A percentile compares a stretch with the other conserved stretches of the same genome.
Conservation (phyloP, 2,888 invertebrate genomes). For the Drosophila neutralis region DNA sequence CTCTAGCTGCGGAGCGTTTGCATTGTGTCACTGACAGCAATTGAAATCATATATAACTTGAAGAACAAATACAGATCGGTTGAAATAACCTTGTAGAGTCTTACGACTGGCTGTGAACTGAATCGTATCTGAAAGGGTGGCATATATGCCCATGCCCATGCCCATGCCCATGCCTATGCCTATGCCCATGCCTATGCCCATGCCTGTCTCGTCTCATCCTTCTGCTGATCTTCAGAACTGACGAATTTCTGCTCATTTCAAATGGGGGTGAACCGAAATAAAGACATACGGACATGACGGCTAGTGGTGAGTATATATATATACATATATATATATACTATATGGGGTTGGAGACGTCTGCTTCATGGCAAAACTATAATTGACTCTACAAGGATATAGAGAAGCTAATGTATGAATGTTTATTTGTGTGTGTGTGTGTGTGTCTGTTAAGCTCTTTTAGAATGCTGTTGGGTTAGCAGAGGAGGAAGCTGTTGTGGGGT, state of each 20-base stretch:
- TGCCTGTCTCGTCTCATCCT: background rate
- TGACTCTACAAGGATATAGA: background rate
- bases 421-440: slow-evolving; percentile 19
- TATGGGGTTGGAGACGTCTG: background rate
- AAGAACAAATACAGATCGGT: slow-evolving; percentile 9
- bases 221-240: background rate
- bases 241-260: background rate
- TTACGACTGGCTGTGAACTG: background rate
- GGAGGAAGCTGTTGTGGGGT: background rate
- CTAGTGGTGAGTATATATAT: background rate
- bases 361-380: slow-evolving; percentile 1
- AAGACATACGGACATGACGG: background rate
- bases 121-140: background rate
- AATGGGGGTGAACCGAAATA: background rate
- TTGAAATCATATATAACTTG: slow-evolving; percentile 8
- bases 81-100: background rate
- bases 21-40: slow-evolving; percentile 14
- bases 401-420: slow-evolving; percentile 1
- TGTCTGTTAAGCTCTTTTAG: slow-evolving; percentile 46
- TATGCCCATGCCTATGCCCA: background rate
- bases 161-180: background rate
- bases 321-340: background rate
- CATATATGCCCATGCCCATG: background rate
- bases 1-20: slow-evolving; percentile 13
- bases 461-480: slow-evolving; percentile 26